phyloP scores from a whole-genome alignment of 2,888 invertebrate genomes.

The Microctonus brassicae region DNA sequence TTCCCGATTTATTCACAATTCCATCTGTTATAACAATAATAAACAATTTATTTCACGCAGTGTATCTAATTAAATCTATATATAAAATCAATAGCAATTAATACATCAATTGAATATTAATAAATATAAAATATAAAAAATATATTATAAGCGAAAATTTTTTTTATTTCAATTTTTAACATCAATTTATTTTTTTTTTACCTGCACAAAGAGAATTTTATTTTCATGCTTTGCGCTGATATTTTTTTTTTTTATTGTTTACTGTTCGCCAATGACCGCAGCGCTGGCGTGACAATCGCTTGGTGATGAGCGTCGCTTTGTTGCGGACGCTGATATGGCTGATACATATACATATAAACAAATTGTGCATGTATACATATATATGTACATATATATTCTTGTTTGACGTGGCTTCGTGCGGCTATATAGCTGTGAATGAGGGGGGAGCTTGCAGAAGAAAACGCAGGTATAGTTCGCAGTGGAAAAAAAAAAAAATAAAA shows the following conservation, averaged over 20 bases:
- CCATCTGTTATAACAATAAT: background rate
- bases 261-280: constrained; percentile 1
- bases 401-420: constrained; percentile 56
- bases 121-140: background rate
- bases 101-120: background rate
- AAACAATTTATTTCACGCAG: no score
- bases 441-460: constrained; percentile 12
- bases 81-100: no score
- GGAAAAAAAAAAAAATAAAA: constrained; percentile 50
- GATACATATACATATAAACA: constrained; percentile 20
- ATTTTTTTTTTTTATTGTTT: constrained; percentile 11
- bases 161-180: background rate
- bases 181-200: no score
- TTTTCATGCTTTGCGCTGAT: constrained; percentile 17
- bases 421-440: constrained; percentile 26
- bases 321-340: constrained; percentile 50
- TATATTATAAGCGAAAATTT: background rate
- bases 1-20: background rate
- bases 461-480: constrained; percentile 20
- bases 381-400: constrained; percentile 48
- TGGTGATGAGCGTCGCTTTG: constrained; percentile 43
- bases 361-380: background rate
- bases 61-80: no score
- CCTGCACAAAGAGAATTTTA: background rate
- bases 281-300: constrained; percentile 39